These are phyloP conservation scores for Penaeus monodon DNA, from an alignment of 2,888 invertebrate species.

Conservation along the genomic window DNA sequence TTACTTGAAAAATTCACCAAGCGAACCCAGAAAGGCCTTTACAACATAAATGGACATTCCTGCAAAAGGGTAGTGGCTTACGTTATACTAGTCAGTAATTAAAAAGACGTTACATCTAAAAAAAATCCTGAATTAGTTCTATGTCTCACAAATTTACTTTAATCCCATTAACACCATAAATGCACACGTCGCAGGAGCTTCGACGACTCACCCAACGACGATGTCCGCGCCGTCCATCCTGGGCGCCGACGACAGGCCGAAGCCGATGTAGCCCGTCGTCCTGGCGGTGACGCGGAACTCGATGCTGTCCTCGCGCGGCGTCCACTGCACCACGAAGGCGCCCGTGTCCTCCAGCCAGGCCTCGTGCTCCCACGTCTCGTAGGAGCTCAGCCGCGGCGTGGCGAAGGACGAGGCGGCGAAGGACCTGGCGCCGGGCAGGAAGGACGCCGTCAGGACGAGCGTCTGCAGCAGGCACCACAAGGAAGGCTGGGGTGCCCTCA, in stretches of 20 bases:
- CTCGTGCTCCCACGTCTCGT: conserved; percentile 57
- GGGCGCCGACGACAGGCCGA: conserved; percentile 59
- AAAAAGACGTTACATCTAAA: too few species aligned
- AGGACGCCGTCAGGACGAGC: conserved; percentile 8
- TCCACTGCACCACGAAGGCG: conserved; percentile 62
- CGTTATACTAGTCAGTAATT: too few species aligned
- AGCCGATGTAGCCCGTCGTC: conserved; percentile 64
- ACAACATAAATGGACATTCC: too few species aligned
- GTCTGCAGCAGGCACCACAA: conserved; percentile 17
- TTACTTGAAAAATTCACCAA: too few species aligned
- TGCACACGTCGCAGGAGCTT: too few species aligned
- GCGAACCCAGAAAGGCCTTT: too few species aligned
- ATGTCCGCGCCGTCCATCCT: conserved; percentile 64
- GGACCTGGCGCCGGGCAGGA: conserved; percentile 31
- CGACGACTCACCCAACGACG: conserved; percentile 57
- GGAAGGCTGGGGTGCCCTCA: not conserved
- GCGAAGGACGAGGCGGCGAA: conserved; percentile 39
- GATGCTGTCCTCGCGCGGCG: conserved; percentile 50
- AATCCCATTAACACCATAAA: not conserved
- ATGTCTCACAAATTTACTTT: too few species aligned
- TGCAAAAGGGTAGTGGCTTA: too few species aligned
- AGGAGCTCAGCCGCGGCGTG: conserved; percentile 44
- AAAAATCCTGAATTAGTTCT: too few species aligned
- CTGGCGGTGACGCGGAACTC: conserved; percentile 58
- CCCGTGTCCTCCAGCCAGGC: conserved; percentile 51